Evolutionary conservation across 2,113 vertebrate genomes (phyloP).

Genomic region (Ursus arctos): DNA sequence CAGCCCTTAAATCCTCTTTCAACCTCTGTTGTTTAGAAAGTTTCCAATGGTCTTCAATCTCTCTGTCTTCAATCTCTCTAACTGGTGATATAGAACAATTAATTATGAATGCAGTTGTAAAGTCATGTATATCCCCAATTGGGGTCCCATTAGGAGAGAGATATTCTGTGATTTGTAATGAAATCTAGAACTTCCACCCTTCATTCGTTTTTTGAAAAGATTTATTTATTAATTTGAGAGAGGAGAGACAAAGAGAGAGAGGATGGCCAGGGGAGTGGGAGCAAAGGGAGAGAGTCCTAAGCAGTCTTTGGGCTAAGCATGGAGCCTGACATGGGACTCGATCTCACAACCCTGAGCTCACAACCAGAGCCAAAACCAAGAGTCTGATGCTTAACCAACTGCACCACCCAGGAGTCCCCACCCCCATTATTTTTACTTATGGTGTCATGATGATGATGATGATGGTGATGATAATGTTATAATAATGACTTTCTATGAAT

Average conservation of each 20-base stretch:
- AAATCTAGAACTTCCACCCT: not conserved
- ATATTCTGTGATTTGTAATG: not conserved
- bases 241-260: not conserved
- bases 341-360: not conserved
- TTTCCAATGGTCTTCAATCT: not conserved
- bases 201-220: not conserved
- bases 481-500: not conserved
- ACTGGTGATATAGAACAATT: not conserved
- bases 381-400: not conserved
- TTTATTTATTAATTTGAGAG: not conserved
- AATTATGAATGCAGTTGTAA: not conserved
- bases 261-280: not conserved
- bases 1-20: not conserved
- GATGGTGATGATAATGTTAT: not conserved
- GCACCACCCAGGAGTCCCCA: not conserved
- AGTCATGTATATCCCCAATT: not conserved
- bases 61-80: not conserved
- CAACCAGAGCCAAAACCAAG: not conserved
- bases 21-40: not conserved
- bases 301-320: not conserved
- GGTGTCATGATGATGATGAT: not conserved
- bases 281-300: not conserved
- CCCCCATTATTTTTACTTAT: constrained; percentile 9
- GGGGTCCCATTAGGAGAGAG: not conserved
- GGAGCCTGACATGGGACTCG: not conserved